These are phyloP conservation scores for Erinaceus europaeus DNA, from an alignment of 2,113 vertebrate species.

Conservation along the genomic window DNA sequence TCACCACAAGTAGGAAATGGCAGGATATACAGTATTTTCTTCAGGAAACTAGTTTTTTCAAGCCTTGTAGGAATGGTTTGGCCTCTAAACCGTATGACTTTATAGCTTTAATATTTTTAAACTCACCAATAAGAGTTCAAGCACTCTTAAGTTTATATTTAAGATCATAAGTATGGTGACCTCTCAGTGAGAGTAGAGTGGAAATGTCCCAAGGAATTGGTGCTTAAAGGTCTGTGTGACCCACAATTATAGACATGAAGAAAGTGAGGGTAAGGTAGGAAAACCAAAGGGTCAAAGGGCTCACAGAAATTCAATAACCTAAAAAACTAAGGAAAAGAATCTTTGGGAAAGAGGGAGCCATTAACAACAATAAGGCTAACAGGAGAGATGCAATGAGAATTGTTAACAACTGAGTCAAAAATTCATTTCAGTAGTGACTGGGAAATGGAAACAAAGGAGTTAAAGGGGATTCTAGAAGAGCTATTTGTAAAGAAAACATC, in stretches of 20 bases:
- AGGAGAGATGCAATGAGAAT: not conserved
- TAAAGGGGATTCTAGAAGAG: not conserved
- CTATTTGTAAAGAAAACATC: not conserved
- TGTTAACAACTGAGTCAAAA: not conserved
- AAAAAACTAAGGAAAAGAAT: not conserved
- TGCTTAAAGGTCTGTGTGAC: not conserved
- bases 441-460: not conserved
- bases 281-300: not conserved
- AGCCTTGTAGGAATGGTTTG: not conserved
- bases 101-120: conserved; percentile 11
- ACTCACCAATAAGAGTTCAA: not conserved
- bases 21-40: not conserved
- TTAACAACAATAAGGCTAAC: not conserved
- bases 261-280: not conserved
- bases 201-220: not conserved
- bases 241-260: not conserved
- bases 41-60: conserved; percentile 1
- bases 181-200: not conserved
- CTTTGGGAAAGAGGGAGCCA: not conserved
- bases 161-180: not conserved
- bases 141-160: not conserved
- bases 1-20: not conserved
- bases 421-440: not conserved
- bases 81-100: not conserved
- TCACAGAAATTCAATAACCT: not conserved